phyloP scores from a whole-genome alignment of 2,797 vertebrate genomes.

The Micrastur ruficollis region DNA sequence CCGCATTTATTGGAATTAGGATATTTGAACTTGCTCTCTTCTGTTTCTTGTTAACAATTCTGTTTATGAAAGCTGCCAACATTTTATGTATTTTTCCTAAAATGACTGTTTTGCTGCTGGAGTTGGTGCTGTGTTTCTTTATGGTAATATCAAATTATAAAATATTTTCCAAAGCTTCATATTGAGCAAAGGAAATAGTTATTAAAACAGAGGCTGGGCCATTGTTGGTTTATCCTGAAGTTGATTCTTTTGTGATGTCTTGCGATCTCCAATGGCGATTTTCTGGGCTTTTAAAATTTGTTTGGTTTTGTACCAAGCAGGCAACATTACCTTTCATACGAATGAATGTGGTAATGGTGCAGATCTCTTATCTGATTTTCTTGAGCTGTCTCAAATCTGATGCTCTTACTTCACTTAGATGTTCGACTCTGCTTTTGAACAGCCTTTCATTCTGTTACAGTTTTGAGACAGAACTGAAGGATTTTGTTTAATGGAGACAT shows the following conservation, averaged over 20 bases:
- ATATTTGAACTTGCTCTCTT: background rate
- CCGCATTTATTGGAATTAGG: background rate
- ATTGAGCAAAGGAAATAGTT: background rate
- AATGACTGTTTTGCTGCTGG: constrained; percentile 8
- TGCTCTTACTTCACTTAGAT: constrained; percentile 5
- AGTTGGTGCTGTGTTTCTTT: background rate
- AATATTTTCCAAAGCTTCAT: constrained; percentile 17
- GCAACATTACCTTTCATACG: background rate
- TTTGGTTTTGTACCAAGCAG: background rate
- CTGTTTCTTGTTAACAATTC: constrained; percentile 40
- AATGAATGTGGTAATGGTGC: background rate
- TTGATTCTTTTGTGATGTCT: background rate
- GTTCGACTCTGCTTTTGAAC: background rate
- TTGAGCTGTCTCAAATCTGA: background rate
- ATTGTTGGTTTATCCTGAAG: background rate
- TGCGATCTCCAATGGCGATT: background rate
- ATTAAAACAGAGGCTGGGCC: background rate
- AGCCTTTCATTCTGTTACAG: constrained; percentile 27
- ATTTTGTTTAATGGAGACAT: constrained; percentile 32
- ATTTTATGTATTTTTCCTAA: constrained; percentile 26
- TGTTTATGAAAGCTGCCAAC: constrained; percentile 13
- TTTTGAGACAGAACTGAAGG: constrained; percentile 28
- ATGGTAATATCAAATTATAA: background rate
- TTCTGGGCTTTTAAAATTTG: background rate
- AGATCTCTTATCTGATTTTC: background rate